Evolutionary conservation across 2,888 invertebrate genomes (phyloP), one percentile per base, ranked within the genome.

Genomic region (Caenorhabditis sinica): DNA sequence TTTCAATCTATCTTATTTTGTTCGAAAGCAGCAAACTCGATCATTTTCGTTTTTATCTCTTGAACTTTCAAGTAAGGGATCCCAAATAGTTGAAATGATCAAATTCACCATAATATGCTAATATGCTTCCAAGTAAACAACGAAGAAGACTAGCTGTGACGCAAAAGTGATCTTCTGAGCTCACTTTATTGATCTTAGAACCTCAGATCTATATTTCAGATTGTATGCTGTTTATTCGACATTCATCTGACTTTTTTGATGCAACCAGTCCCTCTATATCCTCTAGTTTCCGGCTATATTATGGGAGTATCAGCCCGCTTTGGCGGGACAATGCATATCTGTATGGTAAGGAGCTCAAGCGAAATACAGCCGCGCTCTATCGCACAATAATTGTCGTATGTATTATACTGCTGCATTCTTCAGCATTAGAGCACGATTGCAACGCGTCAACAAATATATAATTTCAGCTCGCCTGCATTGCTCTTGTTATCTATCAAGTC

Each of bases 21-120:
- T 75, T 75, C 23, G 20, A 66, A 33, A 63, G 63, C 17, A 33
- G 17, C 5, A 75, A 75, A 75, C 56, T 75, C 25, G 75, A 75
- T 23, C 56, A 66, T 66, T 75, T 75, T 17, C n/a, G 75, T 23
- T 75, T 33, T 45, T 75, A 45, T 33, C 23, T 75, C 45, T 33
- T 66, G 23, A 56, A 75, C 30, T 75, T 75, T 66, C 75, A 75
- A 58, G 75, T 73, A 33, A 56, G 25, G 5, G 40, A 23, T 23
- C 23, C 1, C 8, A 36, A 43, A n/a, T 6, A 51, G 11, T 30
- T 17, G 17, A 15, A 23, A 45, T n/a, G n/a, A n/a, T n/a, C n/a
- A n/a, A n/a, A n/a, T n/a, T n/a, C n/a, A n/a, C n/a, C n/a, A n/a
- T n/a, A n/a, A n/a, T n/a, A n/a, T n/a, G n/a, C n/a, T n/a, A n/a